Base-by-base conservation (phyloP, 92 coral and sea anemone species). In the Isaurus tuberculatus region DNA sequence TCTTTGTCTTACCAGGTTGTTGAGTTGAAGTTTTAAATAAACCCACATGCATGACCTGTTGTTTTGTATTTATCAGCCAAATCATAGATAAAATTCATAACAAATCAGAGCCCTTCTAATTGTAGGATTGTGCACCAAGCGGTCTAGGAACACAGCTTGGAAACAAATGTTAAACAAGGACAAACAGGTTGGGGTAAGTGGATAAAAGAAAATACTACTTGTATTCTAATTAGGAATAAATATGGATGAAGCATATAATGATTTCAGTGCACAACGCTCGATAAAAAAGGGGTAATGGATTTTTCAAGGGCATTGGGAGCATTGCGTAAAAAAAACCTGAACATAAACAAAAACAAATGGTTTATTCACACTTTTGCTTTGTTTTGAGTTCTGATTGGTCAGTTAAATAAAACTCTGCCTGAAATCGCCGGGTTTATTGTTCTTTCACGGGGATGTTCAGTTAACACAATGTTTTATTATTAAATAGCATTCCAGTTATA, bases 401-500 rank as follows among this genome's bases (percentile, higher is more conserved):
- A 46, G 60, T 9, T 40, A 42, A 74, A 65, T 91, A 81, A 84
- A 84, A 57, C 60, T 66, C 83, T 73, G 86, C 79, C 67, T 88
- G 63, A 88, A 86, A 79, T 86, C 90, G 88, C 78, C 89, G 94
- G 86, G 70, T 85, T 81, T 53, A 71, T 86, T 72, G 88, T 79
- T 49, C 83, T 58, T 46, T 57, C 40, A 87, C 86, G 84, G 80
- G 92, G 90, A 68, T 37, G 87, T 79, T 82, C 89, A 85, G 88
- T 66, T 77, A 91, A 89, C 87, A 91, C 80, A 88, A 77, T 91
- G 90, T 91, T 94, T 94, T 94, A 94, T 94, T 94, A 94, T 94
- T 94, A 94, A 94, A 94, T 94, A 94, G 95, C 95, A 61, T 91
- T 91, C 98, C 93, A 91, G 86, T 94, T 94, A 94, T 94, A 94